Evolutionary conservation across 2,888 invertebrate genomes (phyloP).

Genomic region (Xestoiulus laeticollis): DNA sequence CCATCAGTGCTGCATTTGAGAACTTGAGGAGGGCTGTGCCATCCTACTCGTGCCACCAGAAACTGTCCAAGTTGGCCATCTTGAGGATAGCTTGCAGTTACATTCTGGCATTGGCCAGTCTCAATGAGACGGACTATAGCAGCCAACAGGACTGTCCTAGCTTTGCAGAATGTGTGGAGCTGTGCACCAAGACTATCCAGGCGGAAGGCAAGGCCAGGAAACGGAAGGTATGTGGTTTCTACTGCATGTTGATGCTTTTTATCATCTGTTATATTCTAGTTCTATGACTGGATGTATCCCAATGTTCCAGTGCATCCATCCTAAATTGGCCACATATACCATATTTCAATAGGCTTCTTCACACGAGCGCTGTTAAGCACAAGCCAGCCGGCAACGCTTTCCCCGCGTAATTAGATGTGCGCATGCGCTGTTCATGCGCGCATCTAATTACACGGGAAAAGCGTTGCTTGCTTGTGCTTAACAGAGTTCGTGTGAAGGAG

Average conservation of each 20-base stretch:
- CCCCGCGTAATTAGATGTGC: too few species aligned
- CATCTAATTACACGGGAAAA: too few species aligned
- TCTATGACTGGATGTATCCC: too few species aligned
- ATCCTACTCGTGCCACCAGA: slow-evolving; percentile 91
- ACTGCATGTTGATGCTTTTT: neutral
- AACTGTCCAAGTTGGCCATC: slow-evolving; percentile 91
- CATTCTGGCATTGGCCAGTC: slow-evolving; percentile 83
- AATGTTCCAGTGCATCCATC: too few species aligned
- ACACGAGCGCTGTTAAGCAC: too few species aligned
- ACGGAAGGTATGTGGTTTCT: slow-evolving; percentile 72
- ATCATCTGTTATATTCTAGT: too few species aligned
- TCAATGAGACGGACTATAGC: slow-evolving; percentile 76
- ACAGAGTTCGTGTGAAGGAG: too few species aligned
- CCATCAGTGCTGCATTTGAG: slow-evolving; percentile 95
- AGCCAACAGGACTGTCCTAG: slow-evolving; percentile 71
- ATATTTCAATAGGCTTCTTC: too few species aligned
- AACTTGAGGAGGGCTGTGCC: slow-evolving; percentile 85
- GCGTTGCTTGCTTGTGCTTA: too few species aligned
- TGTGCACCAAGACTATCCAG: slow-evolving; percentile 91
- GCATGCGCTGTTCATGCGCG: too few species aligned
- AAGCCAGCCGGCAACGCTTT: too few species aligned
- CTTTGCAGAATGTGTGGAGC: slow-evolving; percentile 78
- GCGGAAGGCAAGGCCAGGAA: slow-evolving; percentile 89
- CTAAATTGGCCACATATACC: too few species aligned
- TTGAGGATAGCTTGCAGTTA: slow-evolving; percentile 92